Evolutionary conservation across 2,113 vertebrate genomes (phyloP).

Genomic region (Austrofundulus limnaeus): DNA sequence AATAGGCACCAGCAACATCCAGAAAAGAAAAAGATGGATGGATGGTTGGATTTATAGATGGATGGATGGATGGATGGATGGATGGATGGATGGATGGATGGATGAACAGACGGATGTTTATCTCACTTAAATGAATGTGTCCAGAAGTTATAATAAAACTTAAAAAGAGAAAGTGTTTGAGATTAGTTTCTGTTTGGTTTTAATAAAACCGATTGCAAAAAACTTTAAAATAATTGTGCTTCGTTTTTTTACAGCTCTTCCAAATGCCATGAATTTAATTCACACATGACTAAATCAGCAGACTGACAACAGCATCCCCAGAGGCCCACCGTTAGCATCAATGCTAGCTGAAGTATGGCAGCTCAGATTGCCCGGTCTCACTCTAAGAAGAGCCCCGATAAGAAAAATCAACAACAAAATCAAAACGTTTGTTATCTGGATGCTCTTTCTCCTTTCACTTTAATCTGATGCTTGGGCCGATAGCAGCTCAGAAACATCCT

Average conservation of each 20-base stretch:
- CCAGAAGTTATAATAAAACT: neutral
- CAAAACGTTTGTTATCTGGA: constrained; percentile 20
- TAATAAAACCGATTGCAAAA: neutral
- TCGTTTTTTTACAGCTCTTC: neutral
- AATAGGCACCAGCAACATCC: no score
- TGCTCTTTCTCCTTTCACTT: constrained; percentile 16
- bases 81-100: no score
- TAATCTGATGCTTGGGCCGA: constrained; percentile 22
- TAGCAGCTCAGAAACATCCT: constrained; percentile 17
- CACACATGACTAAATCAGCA: neutral
- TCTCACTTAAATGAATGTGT: no score
- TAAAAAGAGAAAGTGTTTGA: no score
- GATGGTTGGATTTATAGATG: no score
- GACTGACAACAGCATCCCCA: neutral
- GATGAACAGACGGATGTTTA: no score
- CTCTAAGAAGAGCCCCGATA: constrained; percentile 16
- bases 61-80: no score
- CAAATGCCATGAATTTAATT: constrained; percentile 5
- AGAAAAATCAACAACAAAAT: constrained; percentile 26
- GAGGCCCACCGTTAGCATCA: neutral
- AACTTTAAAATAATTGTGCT: neutral
- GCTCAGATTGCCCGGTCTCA: constrained; percentile 9
- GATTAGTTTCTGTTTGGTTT: neutral
- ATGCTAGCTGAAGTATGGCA: constrained; percentile 8
- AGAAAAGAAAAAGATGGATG: no score